Percentiles rank a stretch among this genome's conserved stretches.
Evolutionary conservation across 2,113 vertebrate genomes (phyloP).

Genomic region (Syrmaticus mikado): DNA sequence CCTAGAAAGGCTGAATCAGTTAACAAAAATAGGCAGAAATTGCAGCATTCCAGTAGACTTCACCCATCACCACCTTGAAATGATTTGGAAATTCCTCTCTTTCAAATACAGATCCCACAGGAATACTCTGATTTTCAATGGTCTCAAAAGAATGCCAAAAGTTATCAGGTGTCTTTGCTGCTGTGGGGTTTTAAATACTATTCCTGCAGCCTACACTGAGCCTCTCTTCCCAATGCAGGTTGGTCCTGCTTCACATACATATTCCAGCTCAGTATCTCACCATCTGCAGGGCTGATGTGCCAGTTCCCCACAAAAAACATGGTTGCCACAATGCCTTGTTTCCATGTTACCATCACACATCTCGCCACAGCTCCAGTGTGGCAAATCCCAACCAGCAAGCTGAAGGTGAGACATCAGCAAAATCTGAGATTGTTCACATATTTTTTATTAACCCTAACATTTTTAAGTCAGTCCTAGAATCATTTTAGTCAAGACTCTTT

Average conservation of each 20-base stretch:
- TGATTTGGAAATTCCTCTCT: neutral
- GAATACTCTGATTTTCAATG: accelerated
- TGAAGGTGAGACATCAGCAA: neutral
- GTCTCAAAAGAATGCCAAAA: neutral
- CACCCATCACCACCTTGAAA: neutral
- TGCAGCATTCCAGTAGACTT: neutral
- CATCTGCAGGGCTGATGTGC: neutral
- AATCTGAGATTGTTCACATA: neutral
- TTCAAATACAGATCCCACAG: neutral
- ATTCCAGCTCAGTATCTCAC: accelerated
- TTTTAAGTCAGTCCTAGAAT: neutral
- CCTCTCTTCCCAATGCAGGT: neutral
- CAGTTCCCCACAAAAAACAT: neutral
- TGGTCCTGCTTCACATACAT: neutral
- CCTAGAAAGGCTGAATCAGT: slow-evolving; percentile 42
- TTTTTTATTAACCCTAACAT: neutral
- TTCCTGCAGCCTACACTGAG: neutral
- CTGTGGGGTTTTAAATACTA: neutral
- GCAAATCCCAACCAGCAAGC: accelerated
- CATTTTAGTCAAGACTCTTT: neutral
- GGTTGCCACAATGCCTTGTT: neutral
- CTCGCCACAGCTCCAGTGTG: neutral
- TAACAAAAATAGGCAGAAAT: slow-evolving; percentile 32
- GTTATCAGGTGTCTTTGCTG: neutral
- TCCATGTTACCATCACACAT: neutral